These are phyloP conservation scores for Temnothorax rugatulus DNA, from an alignment of 2,888 invertebrate species.

Conservation along the genomic window DNA sequence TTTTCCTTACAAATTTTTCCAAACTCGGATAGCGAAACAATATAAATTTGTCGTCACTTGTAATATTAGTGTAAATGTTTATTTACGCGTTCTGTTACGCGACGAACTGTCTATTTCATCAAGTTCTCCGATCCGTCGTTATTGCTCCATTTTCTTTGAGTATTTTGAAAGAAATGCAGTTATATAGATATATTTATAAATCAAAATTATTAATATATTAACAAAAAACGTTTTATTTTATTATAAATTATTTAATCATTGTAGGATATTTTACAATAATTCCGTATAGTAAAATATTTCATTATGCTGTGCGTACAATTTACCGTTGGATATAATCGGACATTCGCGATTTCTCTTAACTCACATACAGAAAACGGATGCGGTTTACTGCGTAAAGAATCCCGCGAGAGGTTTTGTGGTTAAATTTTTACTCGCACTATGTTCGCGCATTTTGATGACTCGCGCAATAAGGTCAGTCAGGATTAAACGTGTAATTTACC, in stretches of 20 bases:
- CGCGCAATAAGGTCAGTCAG: conserved; percentile 35
- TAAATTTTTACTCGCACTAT: conserved; percentile 1
- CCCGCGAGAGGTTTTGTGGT: neutral
- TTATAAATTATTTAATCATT: too few relatives aligned
- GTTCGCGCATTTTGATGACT: neutral
- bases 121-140: neutral
- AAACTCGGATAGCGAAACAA: neutral
- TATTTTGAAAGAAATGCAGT: neutral
- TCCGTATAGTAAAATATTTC: neutral
- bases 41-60: neutral
- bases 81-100: neutral
- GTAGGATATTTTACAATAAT: neutral
- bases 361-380: neutral
- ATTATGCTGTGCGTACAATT: neutral
- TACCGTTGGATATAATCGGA: neutral
- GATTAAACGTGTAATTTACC: conserved; percentile 63
- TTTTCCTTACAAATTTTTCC: neutral
- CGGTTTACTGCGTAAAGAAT: neutral
- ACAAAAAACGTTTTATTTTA: neutral
- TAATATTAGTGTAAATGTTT: neutral
- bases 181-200: neutral
- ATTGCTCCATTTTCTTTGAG: neutral
- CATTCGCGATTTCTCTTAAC: neutral
- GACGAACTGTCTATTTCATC: neutral
- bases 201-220: neutral